A percentile compares a stretch with the other conserved stretches of the same genome.
Evolutionary conservation across 2,888 invertebrate genomes (phyloP).

Genomic region (Pristionchus entomophagus): DNA sequence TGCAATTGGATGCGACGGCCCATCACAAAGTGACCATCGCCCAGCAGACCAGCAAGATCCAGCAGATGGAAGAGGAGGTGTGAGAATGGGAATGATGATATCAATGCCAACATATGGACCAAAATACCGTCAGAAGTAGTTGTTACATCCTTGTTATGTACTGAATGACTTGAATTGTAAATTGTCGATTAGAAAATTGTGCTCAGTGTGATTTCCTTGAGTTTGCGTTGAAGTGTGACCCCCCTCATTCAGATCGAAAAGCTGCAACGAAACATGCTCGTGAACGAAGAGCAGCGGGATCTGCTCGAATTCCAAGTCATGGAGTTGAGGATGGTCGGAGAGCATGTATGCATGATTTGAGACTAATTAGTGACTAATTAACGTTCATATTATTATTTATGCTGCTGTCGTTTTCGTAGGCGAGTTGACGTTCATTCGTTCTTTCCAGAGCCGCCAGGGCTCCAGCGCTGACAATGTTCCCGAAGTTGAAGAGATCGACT

Average conservation of each 20-base stretch:
- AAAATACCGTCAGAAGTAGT: neutral
- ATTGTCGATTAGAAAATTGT: neutral
- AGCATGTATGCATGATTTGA: conserved; percentile 40
- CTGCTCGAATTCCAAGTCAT: conserved; percentile 73
- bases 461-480: neutral
- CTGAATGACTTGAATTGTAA: neutral
- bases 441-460: conserved; percentile 20
- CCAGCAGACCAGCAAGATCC: conserved; percentile 57
- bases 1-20: conserved; percentile 60
- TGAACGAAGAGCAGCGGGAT: conserved; percentile 66
- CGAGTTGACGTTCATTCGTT: too few relatives aligned
- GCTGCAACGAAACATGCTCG: conserved; percentile 53
- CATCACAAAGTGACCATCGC: conserved; percentile 59
- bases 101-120: neutral
- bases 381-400: neutral
- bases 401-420: neutral
- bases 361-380: conserved; percentile 42
- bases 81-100: conserved; percentile 51
- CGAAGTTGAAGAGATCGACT: conserved; percentile 32
- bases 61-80: conserved; percentile 55
- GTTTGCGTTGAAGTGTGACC: neutral
- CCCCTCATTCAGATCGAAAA: conserved; percentile 10
- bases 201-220: neutral
- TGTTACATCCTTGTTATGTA: neutral
- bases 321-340: conserved; percentile 59